Base-by-base conservation (phyloP, 2,113 vertebrate genomes). In the Cyphomyrus discorhynchus region DNA sequence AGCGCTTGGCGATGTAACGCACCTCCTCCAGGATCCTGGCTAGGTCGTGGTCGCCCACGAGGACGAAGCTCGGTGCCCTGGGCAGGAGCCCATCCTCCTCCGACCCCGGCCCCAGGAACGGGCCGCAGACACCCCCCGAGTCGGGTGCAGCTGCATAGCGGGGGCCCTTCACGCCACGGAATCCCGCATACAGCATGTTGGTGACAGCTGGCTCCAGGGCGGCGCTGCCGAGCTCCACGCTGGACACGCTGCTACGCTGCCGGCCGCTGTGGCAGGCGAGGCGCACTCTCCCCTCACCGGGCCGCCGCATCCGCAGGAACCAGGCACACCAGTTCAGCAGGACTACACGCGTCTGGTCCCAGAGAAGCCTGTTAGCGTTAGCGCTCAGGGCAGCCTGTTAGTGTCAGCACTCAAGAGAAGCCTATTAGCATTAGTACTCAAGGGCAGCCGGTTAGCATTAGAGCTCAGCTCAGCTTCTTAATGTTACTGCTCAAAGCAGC, bases 271-370 rank as follows among this genome's bases (percentile, higher is more conserved):
- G 96, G 56, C 95, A 97, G 0, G 95, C 95, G 0, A 97, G 94
- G 0, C 95, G 96, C 6, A 97, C 96, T 46, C 96, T 97, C 0
- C 98, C 97, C 90, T 98, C 97, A 0, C 97, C 97, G 0, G 98
- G 98, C 89, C 97, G 95, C 88, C 98, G 98, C 98, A 99, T 99
- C 56, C 98, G 96, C 87, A 99, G 97, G 91, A 99, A 99, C 98
- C 98, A 99, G 0, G 98, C 98, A 5, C 98, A 99, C 98, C 98
- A 99, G 91, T 99, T 98, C 91, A 99, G 94, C 8, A 99, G 96
- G 91, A 99, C 95, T 87, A 98, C 94, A 56, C 98, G 96, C 15
- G 97, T 97, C 98, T 99, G 93, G 19, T 56, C 87, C 3, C 87
- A 88, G 19, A 87, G 1, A 11, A 46, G 17, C 9, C 52, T n/a